Percentiles rank a stretch among this genome's conserved stretches.
phyloP scores from a whole-genome alignment of 2,113 vertebrate species.

The Bombycilla garrulus region DNA sequence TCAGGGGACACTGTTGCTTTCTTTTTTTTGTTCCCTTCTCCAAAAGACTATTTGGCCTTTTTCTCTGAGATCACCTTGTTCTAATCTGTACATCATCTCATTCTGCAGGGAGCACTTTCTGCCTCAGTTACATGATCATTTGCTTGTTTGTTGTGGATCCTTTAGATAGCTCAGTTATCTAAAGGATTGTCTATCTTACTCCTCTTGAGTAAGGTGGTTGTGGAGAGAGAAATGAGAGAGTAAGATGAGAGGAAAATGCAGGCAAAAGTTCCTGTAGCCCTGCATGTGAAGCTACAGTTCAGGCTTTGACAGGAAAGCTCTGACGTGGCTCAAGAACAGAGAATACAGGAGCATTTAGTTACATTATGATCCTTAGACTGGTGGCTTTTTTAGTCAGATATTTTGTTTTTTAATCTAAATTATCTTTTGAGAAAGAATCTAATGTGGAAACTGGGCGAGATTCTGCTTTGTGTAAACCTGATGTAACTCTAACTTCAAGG shows the following conservation, averaged over 20 bases:
- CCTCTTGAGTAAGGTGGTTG: background rate
- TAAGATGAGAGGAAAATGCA: background rate
- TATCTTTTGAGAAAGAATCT: background rate
- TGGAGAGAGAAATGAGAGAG: background rate
- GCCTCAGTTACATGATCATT: background rate
- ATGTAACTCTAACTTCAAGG: slow-evolving; percentile 24
- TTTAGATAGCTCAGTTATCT: background rate
- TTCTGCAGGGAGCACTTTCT: background rate
- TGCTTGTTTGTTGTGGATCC: background rate
- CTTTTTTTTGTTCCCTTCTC: background rate
- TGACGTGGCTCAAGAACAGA: background rate
- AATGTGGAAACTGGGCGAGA: background rate
- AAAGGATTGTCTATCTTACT: too few species aligned
- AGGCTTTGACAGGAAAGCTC: background rate
- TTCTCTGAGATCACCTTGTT: background rate
- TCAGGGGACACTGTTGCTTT: background rate
- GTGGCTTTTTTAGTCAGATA: background rate
- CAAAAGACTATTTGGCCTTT: background rate
- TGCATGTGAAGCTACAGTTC: background rate
- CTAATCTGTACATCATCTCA: background rate
- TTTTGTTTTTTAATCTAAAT: background rate
- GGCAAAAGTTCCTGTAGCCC: background rate
- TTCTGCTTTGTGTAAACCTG: slow-evolving; percentile 15
- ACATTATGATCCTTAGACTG: background rate
- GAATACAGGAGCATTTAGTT: background rate